Percentiles rank a stretch among this genome's conserved stretches.
phyloP scores from a whole-genome alignment of 2,113 vertebrate species.

The Dendrocopos noguchii region DNA sequence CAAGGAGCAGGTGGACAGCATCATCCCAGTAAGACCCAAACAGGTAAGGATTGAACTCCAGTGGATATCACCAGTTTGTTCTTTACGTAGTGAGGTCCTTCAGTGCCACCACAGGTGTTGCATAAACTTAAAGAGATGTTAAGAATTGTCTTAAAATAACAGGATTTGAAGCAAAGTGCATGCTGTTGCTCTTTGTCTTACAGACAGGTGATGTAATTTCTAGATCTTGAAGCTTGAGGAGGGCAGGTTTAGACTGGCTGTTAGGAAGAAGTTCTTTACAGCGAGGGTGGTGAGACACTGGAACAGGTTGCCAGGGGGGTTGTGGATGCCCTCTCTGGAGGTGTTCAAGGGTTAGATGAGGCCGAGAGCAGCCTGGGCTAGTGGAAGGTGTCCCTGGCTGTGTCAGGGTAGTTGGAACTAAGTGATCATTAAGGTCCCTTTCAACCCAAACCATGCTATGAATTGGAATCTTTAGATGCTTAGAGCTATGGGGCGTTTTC shows the following conservation, averaged over 20 bases:
- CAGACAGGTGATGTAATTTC: accelerated
- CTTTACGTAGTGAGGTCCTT: background rate
- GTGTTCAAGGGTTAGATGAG: no score
- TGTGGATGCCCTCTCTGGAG: no score
- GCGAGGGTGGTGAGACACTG: no score
- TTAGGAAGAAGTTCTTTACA: no score
- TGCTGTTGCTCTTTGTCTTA: background rate
- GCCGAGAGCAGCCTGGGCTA: no score
- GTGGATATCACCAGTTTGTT: accelerated
- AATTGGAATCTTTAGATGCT: background rate
- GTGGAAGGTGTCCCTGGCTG: no score
- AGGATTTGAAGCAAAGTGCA: background rate
- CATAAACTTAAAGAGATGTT: accelerated
- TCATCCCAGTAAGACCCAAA: conserved; percentile 80
- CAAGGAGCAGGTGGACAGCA: conserved; percentile 74
- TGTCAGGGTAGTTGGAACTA: no score
- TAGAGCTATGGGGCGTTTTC: background rate
- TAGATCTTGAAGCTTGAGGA: background rate
- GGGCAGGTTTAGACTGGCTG: no score
- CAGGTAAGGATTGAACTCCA: conserved; percentile 77
- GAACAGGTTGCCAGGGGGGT: no score
- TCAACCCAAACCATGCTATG: no score
- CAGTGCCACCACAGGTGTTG: accelerated
- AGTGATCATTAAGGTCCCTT: no score
- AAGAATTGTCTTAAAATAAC: background rate